Base-by-base conservation (phyloP, 2,113 vertebrate species). In the Alces alces region DNA sequence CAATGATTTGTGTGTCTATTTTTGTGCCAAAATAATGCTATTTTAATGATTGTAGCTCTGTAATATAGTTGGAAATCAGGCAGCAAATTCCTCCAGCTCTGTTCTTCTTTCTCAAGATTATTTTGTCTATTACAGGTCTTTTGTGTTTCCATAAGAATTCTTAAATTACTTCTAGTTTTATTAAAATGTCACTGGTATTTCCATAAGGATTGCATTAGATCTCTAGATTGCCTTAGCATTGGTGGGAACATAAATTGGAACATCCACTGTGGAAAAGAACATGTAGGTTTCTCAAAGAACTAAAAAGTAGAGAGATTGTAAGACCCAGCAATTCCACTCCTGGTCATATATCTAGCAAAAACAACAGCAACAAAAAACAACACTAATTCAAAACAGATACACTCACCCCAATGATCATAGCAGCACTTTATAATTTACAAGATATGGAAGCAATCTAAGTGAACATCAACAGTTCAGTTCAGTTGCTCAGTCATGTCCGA, bases 401-500 rank as follows among this genome's bases (percentile, higher is more conserved):
- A 76, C 14, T 43, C 39, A 76, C 73, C 70, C 73, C 73, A 76
- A 15, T 45, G 12, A 13, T 15, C 39, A 45, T 43, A 76, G 73
- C 39, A 76, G 39, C 39, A 76, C 27, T 76, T 36, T 36, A 36
- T 36, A 36, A 45, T 27, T 76, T 76, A 76, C 13, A 76, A 27
- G 25, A 27, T 45, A 76, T 15, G 73, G 25, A 45, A 45, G 73
- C 1, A 76, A 76, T 43, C 25, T 45, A 76, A 45, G 23, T 76
- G 73, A 27, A 43, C 21, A 76, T 45, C 39, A 76, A 76, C 73
- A 76, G 13, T 36, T 70, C n/a, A 70, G 8, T 70, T 36, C 64
- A 55, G 54, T 21, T 55, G 0, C 19, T 70, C 64, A 21, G 64
- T 70, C 19, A 3, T 21, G 8, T 66, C 64, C 0, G 0, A 66